Percentiles rank a stretch among this genome's conserved stretches.
phyloP scores from a whole-genome alignment of 1,140 invertebrate genomes.

The Drosophila santomea region DNA sequence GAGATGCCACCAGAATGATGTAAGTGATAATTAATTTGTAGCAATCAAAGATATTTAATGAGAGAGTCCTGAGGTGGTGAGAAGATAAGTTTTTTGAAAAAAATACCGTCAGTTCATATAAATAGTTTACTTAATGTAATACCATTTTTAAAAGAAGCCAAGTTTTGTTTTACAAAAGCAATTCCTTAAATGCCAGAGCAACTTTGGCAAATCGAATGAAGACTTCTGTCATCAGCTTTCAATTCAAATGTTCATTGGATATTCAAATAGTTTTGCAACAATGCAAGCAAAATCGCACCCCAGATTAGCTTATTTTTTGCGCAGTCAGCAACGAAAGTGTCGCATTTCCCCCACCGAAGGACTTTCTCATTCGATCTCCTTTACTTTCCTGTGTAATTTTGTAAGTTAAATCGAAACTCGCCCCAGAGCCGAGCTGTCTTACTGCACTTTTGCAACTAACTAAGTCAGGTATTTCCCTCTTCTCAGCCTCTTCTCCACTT shows the following conservation, averaged over 20 bases:
- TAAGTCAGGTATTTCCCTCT: constrained; percentile 14
- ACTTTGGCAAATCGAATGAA: too few relatives aligned
- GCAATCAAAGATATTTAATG: not conserved
- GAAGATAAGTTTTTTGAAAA: too few relatives aligned
- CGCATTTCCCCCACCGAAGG: constrained; percentile 15
- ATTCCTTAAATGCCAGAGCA: too few relatives aligned
- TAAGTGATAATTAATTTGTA: constrained; percentile 56
- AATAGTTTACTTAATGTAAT: too few relatives aligned
- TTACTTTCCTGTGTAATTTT: constrained; percentile 4
- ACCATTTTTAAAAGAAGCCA: too few relatives aligned
- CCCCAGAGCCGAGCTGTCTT: constrained; percentile 11
- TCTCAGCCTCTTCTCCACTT: constrained; percentile 2
- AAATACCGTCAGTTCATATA: too few relatives aligned
- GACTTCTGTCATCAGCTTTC: not conserved
- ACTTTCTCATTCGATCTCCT: not conserved
- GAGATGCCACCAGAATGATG: constrained; percentile 84
- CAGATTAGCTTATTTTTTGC: constrained; percentile 14
- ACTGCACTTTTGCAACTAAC: constrained; percentile 17
- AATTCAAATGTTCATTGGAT: not conserved
- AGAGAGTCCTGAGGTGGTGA: not conserved
- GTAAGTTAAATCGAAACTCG: constrained; percentile 56
- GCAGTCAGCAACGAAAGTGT: not conserved
- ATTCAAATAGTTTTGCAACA: constrained; percentile 2
- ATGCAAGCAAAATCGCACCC: not conserved
- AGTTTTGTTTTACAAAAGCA: too few relatives aligned